A percentile compares a stretch with the other conserved stretches of the same genome.
These are phyloP conservation scores for Hoplostethus atlanticus DNA, from an alignment of 2,797 vertebrate species.

Conservation along the genomic window DNA sequence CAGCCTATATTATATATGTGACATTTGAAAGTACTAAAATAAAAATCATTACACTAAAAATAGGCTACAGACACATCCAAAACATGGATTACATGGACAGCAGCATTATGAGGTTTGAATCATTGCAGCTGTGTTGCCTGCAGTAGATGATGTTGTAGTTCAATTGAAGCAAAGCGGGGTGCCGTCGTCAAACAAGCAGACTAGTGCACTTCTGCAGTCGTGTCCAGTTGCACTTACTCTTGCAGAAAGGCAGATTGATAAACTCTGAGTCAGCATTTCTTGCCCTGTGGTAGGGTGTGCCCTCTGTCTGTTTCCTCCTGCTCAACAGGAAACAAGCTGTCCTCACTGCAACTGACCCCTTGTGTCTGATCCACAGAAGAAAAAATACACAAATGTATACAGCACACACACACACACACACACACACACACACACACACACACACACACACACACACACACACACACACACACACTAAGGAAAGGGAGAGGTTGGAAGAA, in stretches of 20 bases:
- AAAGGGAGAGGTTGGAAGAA: conserved; percentile 21
- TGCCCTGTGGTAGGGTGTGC: conserved; percentile 10
- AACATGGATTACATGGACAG: not conserved
- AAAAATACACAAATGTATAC: not conserved
- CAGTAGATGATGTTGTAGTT: conserved; percentile 38
- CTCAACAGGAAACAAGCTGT: conserved; percentile 73
- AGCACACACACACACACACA: conserved; percentile 14
- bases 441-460: conserved; percentile 14
- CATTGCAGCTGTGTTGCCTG: conserved; percentile 17
- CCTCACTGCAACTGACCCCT: conserved; percentile 47
- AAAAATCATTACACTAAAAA: conserved; percentile 1
- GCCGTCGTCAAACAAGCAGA: conserved; percentile 63
- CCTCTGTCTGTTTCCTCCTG: conserved; percentile 59
- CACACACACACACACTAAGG: conserved; percentile 4
- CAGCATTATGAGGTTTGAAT: conserved; percentile 7
- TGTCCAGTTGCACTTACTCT: conserved; percentile 75
- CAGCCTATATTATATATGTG: conserved; percentile 28
- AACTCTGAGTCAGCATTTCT: conserved; percentile 69
- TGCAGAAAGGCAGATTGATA: conserved; percentile 76
- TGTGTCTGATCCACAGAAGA: conserved; percentile 45
- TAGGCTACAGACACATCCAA: not conserved
- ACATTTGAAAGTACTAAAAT: conserved; percentile 26
- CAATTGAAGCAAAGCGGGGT: conserved; percentile 48
- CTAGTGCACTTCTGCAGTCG: conserved; percentile 59
- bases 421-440: conserved; percentile 28